Percentiles rank a stretch among this genome's conserved stretches.
Conservation (phyloP, 2,797 vertebrate genomes). For the Meriones psammophilus region DNA sequence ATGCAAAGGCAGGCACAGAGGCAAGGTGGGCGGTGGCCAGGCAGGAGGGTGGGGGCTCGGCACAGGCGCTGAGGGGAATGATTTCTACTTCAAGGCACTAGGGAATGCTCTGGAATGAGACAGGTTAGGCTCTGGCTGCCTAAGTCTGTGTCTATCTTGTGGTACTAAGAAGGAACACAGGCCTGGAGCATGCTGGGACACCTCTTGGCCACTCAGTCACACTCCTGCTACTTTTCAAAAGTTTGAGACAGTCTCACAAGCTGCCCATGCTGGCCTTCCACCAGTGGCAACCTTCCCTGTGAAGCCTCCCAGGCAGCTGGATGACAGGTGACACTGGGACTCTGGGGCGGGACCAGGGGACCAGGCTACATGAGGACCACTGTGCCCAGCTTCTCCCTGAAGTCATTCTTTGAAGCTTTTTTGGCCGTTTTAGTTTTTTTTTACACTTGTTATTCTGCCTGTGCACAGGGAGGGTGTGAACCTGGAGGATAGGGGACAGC, state of each 20-base stretch:
- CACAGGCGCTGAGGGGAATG: background rate
- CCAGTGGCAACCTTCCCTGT: background rate
- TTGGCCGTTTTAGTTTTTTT: background rate
- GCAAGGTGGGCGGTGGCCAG: rapidly evolving
- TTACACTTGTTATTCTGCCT: background rate
- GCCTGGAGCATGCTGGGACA: too few relatives aligned
- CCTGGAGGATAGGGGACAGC: background rate
- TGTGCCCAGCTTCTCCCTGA: background rate
- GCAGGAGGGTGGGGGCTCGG: background rate
- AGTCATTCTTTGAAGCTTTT: background rate
- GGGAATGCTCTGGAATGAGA: background rate
- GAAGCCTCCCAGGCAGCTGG: background rate
- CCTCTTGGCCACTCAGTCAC: background rate
- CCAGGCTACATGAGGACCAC: too few relatives aligned
- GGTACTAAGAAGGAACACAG: background rate
- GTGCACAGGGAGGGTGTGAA: background rate
- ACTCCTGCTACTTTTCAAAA: background rate
- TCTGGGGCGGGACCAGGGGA: background rate
- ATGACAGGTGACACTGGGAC: background rate
- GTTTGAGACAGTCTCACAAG: background rate
- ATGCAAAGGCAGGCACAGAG: background rate
- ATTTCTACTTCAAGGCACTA: background rate
- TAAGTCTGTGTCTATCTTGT: rapidly evolving
- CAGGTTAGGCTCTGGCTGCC: background rate
- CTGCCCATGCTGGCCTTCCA: background rate